Base-by-base conservation (phyloP, 1,140 invertebrate species). In the Trialeurodes vaporariorum region DNA sequence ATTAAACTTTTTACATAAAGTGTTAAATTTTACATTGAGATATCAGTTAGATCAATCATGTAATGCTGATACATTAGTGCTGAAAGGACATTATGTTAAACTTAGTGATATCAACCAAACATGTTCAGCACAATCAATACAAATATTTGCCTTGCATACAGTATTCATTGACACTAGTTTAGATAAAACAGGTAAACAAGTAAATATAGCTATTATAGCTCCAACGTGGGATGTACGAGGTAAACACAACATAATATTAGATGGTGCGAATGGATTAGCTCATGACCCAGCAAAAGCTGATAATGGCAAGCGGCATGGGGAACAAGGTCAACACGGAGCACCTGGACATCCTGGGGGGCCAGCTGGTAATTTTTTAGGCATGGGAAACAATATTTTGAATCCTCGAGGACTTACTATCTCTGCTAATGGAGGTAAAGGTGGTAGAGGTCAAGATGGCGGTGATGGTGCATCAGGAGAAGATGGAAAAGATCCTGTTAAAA, bases 181-280 rank as follows among this genome's bases (percentile, higher is more conserved):
- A 12, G 13, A 22, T 0, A 5, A 13, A 60, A 27, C 17, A 25
- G 65, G 22, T 22, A 61, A 27, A 25, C 25, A 34, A 34, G n/a
- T 26, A 11, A 17, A 49, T 24, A 58, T 66, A 17, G 26, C 64
- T 2, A 59, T 67, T 0, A 67, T 67, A 21, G 34, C 68, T 2
- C 68, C 68, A 61, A 17, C n/a, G 22, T 66, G 68, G 68, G 61
- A 67, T 21, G 27, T 66, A 24, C 26, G 34, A 25, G 58, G 27
- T 17, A 23, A 13, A 9, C 25, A 23, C 17, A 23, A 13, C 12
- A 67, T 69, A 1, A 27, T 67, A 17, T 25, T 70, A 34, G 62
- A 62, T 27, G 62, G 66, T 49, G 5, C 34, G 5, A 49, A 17
- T 5, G 5, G 17, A 49, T 49, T 9, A 49, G 34, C 5, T 17